Evolutionary conservation across 2,113 vertebrate species (phyloP), one percentile per base, ranked within the genome.

Genomic region (Ameiurus melas): DNA sequence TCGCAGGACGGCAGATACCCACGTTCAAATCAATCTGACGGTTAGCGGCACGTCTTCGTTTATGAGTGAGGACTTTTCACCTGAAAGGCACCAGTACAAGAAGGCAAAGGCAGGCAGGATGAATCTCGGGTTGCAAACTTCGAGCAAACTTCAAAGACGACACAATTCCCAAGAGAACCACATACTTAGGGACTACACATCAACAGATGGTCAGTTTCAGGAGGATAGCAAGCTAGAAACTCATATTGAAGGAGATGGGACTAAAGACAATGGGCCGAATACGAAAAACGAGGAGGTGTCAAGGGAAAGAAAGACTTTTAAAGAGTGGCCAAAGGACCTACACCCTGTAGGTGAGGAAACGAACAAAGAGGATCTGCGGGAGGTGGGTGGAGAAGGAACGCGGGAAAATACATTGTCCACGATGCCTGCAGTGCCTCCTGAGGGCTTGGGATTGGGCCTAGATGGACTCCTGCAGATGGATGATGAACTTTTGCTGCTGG

Each of bases 401-500:
- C 78, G 10, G 6, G 79, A 30, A 57, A 84, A 71, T 57, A 53
- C 10, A 62, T 14, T 27, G 25, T 20, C 80, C 33, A 83, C 27
- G 5, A 20, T 51, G 43, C 62, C 83, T 0, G n/a, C 36, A 13
- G 82, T 78, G 75, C 78, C 53, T 1, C 83, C 91, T 39, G 88
- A 91, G 43, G 51, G 17, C 33, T 53, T 81, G 92, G 53, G 85
- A 6, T 36, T 62, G 0, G 81, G 80, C 30, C 17, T 91, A 80
- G 92, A 87, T 16, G 77, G 77, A 47, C 77, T 43, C 60, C 19
- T 94, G 47, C 86, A 92, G 7, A 92, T 92, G 9, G 92, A 92
- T n/a, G 93, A 94, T 6, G 92, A 95, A 53, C 86, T 92, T 78
- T 87, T 95, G 90, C 94, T 95, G 86, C 88, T 96, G 90, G 94